Conservation (phyloP, 2,797 vertebrate genomes). For the Pseudotriccus pelzelni region DNA sequence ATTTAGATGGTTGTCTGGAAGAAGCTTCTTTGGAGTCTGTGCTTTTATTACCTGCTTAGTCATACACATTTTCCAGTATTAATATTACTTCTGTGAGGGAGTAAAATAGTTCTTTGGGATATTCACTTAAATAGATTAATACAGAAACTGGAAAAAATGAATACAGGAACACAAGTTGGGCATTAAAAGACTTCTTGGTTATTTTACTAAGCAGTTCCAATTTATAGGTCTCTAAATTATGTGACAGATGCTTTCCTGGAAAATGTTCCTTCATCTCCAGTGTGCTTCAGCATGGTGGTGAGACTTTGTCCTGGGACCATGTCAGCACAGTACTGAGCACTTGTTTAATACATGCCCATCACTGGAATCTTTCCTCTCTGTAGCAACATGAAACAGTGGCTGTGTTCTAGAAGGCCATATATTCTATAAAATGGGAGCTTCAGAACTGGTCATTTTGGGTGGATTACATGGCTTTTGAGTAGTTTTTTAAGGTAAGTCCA, state of each 20-base stretch:
- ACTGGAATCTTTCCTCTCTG: neutral
- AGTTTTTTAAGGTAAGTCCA: neutral
- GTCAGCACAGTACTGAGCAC: neutral
- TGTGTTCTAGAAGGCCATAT: neutral
- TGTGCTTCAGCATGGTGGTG: neutral
- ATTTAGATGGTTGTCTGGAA: slow-evolving; percentile 37
- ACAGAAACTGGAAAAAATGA: slow-evolving; percentile 8
- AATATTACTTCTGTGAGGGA: slow-evolving; percentile 31
- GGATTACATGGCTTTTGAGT: neutral
- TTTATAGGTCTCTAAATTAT: neutral
- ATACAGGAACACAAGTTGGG: neutral
- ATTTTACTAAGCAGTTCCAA: neutral
- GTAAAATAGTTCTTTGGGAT: slow-evolving; percentile 3
- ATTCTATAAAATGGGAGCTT: neutral
- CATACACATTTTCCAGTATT: slow-evolving; percentile 16
- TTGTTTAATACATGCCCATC: neutral
- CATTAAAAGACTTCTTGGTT: neutral
- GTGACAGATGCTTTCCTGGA: neutral
- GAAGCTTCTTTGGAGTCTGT: neutral
- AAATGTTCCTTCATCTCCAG: neutral
- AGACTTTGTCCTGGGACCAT: neutral
- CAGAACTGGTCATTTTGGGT: neutral
- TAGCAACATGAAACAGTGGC: neutral
- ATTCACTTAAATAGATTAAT: slow-evolving; percentile 11
- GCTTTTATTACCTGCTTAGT: slow-evolving; percentile 20